These are phyloP conservation scores for Acanthochromis polyacanthus DNA, from an alignment of 2,113 vertebrate species.

Conservation along the genomic window DNA sequence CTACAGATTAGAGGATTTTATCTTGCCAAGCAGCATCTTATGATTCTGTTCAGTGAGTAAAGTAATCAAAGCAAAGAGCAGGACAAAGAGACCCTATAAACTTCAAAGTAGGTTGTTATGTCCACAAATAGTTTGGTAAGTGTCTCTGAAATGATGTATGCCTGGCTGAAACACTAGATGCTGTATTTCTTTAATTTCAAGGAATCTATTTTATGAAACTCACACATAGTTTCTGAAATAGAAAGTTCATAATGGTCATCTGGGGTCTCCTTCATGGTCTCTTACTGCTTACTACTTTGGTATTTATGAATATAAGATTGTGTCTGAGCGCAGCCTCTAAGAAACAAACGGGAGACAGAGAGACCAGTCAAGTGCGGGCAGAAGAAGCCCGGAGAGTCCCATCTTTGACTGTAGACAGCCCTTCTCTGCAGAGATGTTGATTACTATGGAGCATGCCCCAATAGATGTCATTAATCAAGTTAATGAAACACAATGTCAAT, in stretches of 20 bases:
- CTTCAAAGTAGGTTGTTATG: neutral
- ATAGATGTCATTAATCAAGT: conserved; percentile 81
- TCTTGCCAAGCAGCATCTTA: too few relatives aligned
- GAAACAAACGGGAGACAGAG: conserved; percentile 25
- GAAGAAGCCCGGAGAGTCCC: conserved; percentile 42
- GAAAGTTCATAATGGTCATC: conserved; percentile 52
- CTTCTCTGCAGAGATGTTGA: conserved; percentile 73
- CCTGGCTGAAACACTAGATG: conserved; percentile 8
- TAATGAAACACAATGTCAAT: conserved; percentile 83
- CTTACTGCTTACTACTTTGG: conserved; percentile 13
- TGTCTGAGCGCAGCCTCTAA: conserved; percentile 17
- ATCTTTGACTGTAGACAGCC: conserved; percentile 55
- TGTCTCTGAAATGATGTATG: conserved; percentile 8
- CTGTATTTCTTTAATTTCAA: conserved; percentile 59
- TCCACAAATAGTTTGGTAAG: conserved; percentile 31
- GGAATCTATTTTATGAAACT: conserved; percentile 15
- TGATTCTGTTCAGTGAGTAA: neutral
- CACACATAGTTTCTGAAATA: conserved; percentile 30
- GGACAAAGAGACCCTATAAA: neutral
- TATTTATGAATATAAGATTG: conserved; percentile 36
- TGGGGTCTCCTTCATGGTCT: conserved; percentile 27
- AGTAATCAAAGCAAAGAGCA: conserved; percentile 26
- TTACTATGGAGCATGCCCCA: conserved; percentile 73
- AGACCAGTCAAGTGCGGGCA: conserved; percentile 27
- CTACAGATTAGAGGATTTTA: neutral